Evolutionary conservation across 2,797 vertebrate species (phyloP), one percentile per base, ranked within the genome.

Genomic region (Miichthys miiuy): DNA sequence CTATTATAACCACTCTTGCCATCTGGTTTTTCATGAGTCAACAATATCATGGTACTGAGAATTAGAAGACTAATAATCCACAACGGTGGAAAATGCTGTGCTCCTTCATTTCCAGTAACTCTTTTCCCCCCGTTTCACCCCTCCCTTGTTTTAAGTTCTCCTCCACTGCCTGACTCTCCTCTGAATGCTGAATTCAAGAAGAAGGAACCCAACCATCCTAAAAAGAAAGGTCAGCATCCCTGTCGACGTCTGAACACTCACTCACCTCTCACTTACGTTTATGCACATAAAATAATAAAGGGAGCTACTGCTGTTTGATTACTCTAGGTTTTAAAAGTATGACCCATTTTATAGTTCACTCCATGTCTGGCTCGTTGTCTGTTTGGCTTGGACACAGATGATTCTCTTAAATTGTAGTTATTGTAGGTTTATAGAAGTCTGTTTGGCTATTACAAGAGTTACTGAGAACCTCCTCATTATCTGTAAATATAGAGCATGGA

Each of bases 131-230:
- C 55, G 6, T 61, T 74, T 69, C 67, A n/a, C 68, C 82, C 70
- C 58, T 81, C 79, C 51, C 55, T 82, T 83, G 7, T 88, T 91
- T 77, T 77, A 88, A 98, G 97, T 68, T 93, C 91, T 81, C 57
- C 95, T 75, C 93, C 93, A 21, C 48, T 94, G 58, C 66, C 81
- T 20, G 93, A 92, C 60, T 98, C 97, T 86, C 95, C 96, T 2
- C 89, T 98, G 86, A 91, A 86, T 72, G 88, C 86, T 73, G 77
- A 92, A 63, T 74, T 89, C 23, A 89, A 89, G 83, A 92, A 89
- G 94, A 95, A 92, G 77, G 90, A 91, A 9, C 3, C 58, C 7
- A 91, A 90, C 70, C 66, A 85, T 79, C 60, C 79, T 23, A 94
- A 92, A 85, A 95, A 82, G 56, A 72, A 90, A 92, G 95, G 94